These are phyloP conservation scores for Callipepla californica DNA, from an alignment of 2,113 vertebrate species.

Conservation along the genomic window DNA sequence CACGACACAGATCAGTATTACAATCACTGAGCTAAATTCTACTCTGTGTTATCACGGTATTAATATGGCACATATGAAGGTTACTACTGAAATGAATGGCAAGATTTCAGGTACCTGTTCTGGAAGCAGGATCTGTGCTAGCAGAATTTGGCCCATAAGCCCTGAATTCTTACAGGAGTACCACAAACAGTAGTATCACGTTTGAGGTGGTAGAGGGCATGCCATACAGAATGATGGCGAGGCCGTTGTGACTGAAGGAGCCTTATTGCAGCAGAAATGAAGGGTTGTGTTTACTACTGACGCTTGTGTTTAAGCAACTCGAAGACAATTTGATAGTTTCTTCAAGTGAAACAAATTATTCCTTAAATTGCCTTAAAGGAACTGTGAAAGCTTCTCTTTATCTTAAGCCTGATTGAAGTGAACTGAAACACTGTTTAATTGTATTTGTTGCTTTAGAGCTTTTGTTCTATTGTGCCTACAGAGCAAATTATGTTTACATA, in stretches of 20 bases:
- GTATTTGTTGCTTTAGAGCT: conserved; percentile 89
- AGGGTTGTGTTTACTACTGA: conserved; percentile 46
- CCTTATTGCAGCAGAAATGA: conserved; percentile 7
- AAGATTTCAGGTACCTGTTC: not conserved
- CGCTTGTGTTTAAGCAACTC: conserved; percentile 39
- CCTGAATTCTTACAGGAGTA: conserved; percentile 9
- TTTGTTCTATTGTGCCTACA: conserved; percentile 89
- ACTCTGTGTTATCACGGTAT: not conserved
- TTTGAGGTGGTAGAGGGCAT: not conserved
- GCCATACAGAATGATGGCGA: not conserved
- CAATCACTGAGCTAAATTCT: not conserved
- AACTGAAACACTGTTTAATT: conserved; percentile 81
- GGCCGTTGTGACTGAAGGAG: conserved; percentile 2
- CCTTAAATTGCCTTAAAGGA: conserved; percentile 84
- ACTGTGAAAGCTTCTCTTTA: conserved; percentile 78
- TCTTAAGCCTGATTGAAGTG: conserved; percentile 77
- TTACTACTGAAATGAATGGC: not conserved
- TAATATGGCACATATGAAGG: not conserved
- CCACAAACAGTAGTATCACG: not conserved
- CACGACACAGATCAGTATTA: not conserved
- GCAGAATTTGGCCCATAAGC: conserved; percentile 48
- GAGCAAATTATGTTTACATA: conserved; percentile 91
- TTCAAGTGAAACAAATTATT: conserved; percentile 69
- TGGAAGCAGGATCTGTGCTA: conserved; percentile 2
- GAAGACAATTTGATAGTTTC: conserved; percentile 47